Evolutionary conservation across 1,140 invertebrate species (phyloP).

Genomic region (Pseudomyrmex flavicornis): DNA sequence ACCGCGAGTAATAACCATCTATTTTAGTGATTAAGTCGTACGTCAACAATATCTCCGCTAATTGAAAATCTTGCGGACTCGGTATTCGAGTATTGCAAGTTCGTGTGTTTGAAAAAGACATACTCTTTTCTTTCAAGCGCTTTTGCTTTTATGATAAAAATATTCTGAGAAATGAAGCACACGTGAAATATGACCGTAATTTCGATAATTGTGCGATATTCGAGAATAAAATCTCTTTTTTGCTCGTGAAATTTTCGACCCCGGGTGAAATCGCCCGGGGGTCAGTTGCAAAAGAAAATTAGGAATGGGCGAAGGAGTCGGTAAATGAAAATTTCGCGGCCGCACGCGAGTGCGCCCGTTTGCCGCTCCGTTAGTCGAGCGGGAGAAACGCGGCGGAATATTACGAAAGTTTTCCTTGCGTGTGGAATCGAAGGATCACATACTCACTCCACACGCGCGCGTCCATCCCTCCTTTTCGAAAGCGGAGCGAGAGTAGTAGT

Average conservation of each 20-base stretch:
- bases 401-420: constrained; percentile 68
- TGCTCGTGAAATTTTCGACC: constrained; percentile 4
- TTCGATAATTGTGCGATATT: constrained; percentile 1
- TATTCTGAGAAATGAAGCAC: background rate
- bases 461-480: background rate
- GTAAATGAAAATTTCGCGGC: constrained; percentile 62
- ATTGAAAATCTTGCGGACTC: too few species aligned
- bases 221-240: background rate
- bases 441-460: background rate
- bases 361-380: constrained; percentile 29
- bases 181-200: background rate
- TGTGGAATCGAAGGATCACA: constrained; percentile 21
- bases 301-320: background rate
- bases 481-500: constrained; percentile 31
- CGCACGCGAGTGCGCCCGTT: background rate
- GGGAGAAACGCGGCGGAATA: constrained; percentile 49
- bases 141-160: constrained; percentile 5
- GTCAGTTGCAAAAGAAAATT: constrained; percentile 48
- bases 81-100: background rate
- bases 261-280: constrained; percentile 12
- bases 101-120: background rate
- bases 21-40: constrained; percentile 9
- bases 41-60: background rate
- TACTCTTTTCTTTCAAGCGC: background rate
- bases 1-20: background rate